Base-by-base conservation (phyloP, 1,140 invertebrate species). In the Venturia canescens region DNA sequence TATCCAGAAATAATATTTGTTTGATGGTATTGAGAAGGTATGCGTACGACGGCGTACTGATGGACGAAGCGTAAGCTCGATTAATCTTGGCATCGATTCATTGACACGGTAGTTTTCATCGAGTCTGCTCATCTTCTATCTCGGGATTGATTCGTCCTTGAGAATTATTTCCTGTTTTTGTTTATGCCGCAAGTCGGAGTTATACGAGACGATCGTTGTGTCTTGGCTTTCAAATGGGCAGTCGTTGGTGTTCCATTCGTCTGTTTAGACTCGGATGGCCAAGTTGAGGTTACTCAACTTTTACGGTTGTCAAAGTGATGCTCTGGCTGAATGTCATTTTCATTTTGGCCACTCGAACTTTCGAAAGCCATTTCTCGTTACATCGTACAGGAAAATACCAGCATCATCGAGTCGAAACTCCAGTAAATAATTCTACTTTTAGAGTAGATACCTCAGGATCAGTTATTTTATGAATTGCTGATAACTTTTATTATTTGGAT, bases 1-100 rank as follows among this genome's bases (percentile, higher is more conserved):
- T 50, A 50, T 50, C 1, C 18, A 50, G 15, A 50, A 50, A 50
- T 60, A 21, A 23, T n/a, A 69, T 78, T 70, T 34, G 71, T 77
- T 79, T 79, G 31, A 38, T 60, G 57, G 21, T 60, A 23, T 60
- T 1, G 57, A 60, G 23, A 60, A n/a, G 6, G 6, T 63, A 44
- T 44, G 38, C 38, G 60, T 57, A 11, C 23, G 60, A 63, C 9
- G 60, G 13, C 60, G 31, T 74, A 74, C 77, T 79, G 80, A 80
- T 84, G 53, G 78, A 44, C 60, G 31, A 34, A 18, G 57, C 31
- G 6, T 23, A n/a, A 70, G 67, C 26, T n/a, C 31, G 74, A 63
- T 79, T 69, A 60, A 80, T 79, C 79, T 78, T 48, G 66, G 66
- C 66, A 69, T 69, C 66, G 29, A 69, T 69, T 69, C 66, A 31